phyloP scores from a whole-genome alignment of 1,140 invertebrate species.

The Diachasma alloeum region DNA sequence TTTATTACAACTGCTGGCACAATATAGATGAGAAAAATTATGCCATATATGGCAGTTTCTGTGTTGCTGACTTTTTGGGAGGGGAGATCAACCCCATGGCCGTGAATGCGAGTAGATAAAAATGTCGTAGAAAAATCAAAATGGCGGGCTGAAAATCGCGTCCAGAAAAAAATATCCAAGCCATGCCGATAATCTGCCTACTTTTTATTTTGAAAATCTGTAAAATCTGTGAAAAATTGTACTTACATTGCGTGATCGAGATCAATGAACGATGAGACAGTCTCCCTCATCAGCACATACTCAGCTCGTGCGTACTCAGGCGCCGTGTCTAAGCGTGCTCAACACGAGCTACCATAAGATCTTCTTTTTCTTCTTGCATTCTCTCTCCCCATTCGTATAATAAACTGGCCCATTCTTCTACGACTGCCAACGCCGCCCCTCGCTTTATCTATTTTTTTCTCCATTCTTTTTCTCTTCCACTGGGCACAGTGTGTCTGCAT shows the following conservation, averaged over 20 bases:
- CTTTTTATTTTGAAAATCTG: too few relatives aligned
- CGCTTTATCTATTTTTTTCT: conserved; percentile 23
- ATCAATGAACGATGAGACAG: too few relatives aligned
- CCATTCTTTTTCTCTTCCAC: not conserved
- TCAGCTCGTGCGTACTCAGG: not conserved
- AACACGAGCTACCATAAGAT: not conserved
- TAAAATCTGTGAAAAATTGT: too few relatives aligned
- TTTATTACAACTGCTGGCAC: conserved; percentile 46
- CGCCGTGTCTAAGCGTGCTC: not conserved
- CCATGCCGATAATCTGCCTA: too few relatives aligned
- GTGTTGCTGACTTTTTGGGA: not conserved
- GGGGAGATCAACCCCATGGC: conserved; percentile 47
- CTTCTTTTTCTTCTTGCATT: not conserved
- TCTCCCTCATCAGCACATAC: too few relatives aligned
- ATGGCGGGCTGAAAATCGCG: not conserved
- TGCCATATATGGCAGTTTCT: not conserved
- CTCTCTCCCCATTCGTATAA: not conserved
- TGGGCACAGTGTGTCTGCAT: not conserved
- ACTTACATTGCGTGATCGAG: too few relatives aligned
- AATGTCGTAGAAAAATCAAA: conserved; percentile 43
- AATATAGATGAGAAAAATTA: not conserved
- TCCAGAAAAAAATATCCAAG: not conserved
- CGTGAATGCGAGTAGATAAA: conserved; percentile 47
- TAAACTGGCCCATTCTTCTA: conserved; percentile 7
- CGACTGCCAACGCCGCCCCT: conserved; percentile 1